Evolutionary conservation across 2,113 vertebrate genomes (phyloP).

Genomic region (Cyrtonyx montezumae): DNA sequence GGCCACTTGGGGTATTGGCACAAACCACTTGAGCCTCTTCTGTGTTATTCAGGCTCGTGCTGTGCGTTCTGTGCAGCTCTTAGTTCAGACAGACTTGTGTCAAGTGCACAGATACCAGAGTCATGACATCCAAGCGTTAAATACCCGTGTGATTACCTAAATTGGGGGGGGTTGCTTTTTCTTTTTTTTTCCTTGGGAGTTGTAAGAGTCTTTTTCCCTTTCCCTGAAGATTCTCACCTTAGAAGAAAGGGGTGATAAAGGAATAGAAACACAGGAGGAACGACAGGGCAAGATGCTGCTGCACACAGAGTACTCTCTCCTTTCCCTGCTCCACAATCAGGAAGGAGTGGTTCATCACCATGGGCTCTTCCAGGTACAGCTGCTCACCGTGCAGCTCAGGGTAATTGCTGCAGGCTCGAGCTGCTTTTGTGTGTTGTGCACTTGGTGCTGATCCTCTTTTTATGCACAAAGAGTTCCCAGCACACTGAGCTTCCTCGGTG

Average conservation of each 20-base stretch:
- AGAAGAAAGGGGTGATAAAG: conserved; percentile 91
- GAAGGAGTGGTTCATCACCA: conserved; percentile 98
- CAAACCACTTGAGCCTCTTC: neutral
- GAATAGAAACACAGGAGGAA: conserved; percentile 94
- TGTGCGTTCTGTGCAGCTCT: neutral
- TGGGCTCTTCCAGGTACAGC: conserved; percentile 93
- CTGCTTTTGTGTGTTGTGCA: neutral
- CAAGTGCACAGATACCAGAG: neutral
- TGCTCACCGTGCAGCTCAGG: neutral
- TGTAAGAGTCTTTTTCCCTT: conserved; percentile 28
- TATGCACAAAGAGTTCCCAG: neutral
- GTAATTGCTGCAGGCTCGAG: neutral
- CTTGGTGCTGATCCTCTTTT: neutral
- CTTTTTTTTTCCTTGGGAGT: neutral
- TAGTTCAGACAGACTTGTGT: neutral
- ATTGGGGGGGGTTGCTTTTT: neutral
- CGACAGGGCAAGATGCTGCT: conserved; percentile 98
- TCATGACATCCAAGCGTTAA: neutral
- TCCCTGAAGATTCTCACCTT: conserved; percentile 92
- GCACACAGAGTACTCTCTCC: conserved; percentile 95
- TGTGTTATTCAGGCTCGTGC: neutral
- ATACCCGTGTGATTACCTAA: neutral
- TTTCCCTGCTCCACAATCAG: conserved; percentile 95
- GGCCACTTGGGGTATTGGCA: neutral
- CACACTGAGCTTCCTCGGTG: neutral